These are phyloP conservation scores for Papilio demoleus DNA, from an alignment of 2,888 invertebrate species.

Conservation along the genomic window DNA sequence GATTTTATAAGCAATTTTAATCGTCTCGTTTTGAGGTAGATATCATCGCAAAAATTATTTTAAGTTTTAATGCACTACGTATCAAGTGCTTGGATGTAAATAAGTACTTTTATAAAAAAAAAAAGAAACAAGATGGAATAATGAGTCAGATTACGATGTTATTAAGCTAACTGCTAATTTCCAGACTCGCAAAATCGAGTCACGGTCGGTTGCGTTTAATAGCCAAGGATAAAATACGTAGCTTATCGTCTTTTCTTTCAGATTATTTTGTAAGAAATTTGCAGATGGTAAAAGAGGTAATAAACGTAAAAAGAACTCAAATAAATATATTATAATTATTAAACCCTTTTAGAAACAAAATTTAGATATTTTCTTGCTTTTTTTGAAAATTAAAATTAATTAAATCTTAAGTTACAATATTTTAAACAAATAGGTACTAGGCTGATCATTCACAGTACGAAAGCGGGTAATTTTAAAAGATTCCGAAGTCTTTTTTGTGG, in stretches of 20 bases:
- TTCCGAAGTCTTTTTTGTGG: too few relatives aligned
- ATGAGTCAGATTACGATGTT: slow-evolving; percentile 25
- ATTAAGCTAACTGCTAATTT: slow-evolving; percentile 31
- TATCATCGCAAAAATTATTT: too few relatives aligned
- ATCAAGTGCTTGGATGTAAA: background rate
- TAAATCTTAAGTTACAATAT: background rate
- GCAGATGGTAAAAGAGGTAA: background rate
- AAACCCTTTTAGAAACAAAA: background rate
- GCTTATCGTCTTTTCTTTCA: slow-evolving; percentile 5
- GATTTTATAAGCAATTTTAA: too few relatives aligned
- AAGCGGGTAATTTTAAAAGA: too few relatives aligned
- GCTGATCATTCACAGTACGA: too few relatives aligned
- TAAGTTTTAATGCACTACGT: too few relatives aligned
- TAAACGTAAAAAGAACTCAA: background rate
- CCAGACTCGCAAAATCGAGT: slow-evolving; percentile 9
- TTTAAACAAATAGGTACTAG: too few relatives aligned
- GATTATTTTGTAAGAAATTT: slow-evolving; percentile 2
- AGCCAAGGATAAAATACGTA: slow-evolving; percentile 19
- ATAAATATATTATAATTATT: background rate
- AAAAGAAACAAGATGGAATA: slow-evolving; percentile 8
- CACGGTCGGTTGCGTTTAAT: slow-evolving; percentile 29
- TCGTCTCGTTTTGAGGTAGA: too few relatives aligned
- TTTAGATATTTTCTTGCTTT: background rate
- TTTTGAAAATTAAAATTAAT: background rate
- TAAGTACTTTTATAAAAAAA: background rate